phyloP scores from a whole-genome alignment of 92 coral and sea anemone species.

The Phenganax stokvisi region DNA sequence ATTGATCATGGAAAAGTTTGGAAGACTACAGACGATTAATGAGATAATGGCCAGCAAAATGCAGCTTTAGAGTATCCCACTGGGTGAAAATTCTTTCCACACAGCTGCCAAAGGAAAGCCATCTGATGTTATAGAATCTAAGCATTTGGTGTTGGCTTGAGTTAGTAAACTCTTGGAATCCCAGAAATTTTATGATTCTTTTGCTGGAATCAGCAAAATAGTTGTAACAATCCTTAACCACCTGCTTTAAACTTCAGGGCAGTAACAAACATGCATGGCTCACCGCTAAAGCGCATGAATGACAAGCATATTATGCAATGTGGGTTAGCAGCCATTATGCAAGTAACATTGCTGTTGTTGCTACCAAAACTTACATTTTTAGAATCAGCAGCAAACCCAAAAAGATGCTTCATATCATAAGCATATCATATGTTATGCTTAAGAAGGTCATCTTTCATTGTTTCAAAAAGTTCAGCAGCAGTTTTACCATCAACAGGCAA shows the following conservation, averaged over 20 bases:
- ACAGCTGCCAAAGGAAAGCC: constrained; percentile 34
- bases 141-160: constrained; percentile 14
- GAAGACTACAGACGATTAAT: constrained; percentile 14
- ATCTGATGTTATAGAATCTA: constrained; percentile 31
- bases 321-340: constrained; percentile 28
- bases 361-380: constrained; percentile 21
- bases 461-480: constrained; percentile 29
- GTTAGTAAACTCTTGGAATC: constrained; percentile 15
- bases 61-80: not conserved
- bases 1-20: constrained; percentile 19
- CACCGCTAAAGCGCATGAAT: constrained; percentile 13
- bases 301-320: constrained; percentile 30
- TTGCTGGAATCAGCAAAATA: constrained; percentile 28
- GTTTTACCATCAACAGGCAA: constrained; percentile 22
- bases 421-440: constrained; percentile 20
- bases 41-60: constrained; percentile 24
- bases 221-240: constrained; percentile 30
- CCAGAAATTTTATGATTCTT: constrained; percentile 9
- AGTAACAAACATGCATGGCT: constrained; percentile 21
- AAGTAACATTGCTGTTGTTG: constrained; percentile 30
- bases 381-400: constrained; percentile 29
- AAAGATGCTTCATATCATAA: constrained; percentile 12
- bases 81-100: constrained; percentile 23
- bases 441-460: constrained; percentile 18
- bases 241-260: constrained; percentile 18